Base-by-base conservation (phyloP, 2,888 invertebrate genomes). In the Neoitamus cyanurus region DNA sequence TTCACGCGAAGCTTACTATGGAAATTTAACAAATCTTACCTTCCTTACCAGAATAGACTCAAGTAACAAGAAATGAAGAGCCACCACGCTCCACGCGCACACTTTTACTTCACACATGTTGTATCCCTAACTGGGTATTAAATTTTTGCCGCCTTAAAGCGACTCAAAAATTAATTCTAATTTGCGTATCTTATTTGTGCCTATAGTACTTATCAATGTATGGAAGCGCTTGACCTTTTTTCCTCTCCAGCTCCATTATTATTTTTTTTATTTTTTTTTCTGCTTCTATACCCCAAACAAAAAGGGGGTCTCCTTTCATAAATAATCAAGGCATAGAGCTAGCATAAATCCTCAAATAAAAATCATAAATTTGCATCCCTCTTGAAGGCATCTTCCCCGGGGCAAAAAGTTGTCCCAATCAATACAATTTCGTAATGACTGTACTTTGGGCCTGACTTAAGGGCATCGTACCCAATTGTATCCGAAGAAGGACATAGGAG, bases 341-440 rank as follows among this genome's bases (percentile, higher is more conserved):
- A 58, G 25, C 58, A 58, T 58, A 58, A 58, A 58, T 58, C 58
- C 58, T 25, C 20, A 25, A 58, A 58, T 58, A 58, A 58, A 58
- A 58, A 58, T 58, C 58, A 58, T 58, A 58, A 58, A 58, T 58
- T 58, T 58, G 58, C 58, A 20, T 58, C 58, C 25, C 58, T 58
- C 58, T 58, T 58, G 58, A 58, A 25, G 25, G 58, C 20, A 15
- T 58, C 58, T 58, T 58, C 58, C 58, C 58, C 9, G 25, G 58
- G 58, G 58, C 58, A 25, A 58, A 58, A 58, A 58, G 20, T 58
- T 58, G 58, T 58, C 58, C 58, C 58, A 58, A 58, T 58, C 58
- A 58, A 58, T 58, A 58, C 58, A 58, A 58, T 58, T 58, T 58
- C 58, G 58, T 58, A 58, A 58, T 58, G 58, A 58, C 58, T 58